These are phyloP conservation scores for Bimastos eiseni DNA, from an alignment of 2,888 invertebrate genomes.

Conservation along the genomic window DNA sequence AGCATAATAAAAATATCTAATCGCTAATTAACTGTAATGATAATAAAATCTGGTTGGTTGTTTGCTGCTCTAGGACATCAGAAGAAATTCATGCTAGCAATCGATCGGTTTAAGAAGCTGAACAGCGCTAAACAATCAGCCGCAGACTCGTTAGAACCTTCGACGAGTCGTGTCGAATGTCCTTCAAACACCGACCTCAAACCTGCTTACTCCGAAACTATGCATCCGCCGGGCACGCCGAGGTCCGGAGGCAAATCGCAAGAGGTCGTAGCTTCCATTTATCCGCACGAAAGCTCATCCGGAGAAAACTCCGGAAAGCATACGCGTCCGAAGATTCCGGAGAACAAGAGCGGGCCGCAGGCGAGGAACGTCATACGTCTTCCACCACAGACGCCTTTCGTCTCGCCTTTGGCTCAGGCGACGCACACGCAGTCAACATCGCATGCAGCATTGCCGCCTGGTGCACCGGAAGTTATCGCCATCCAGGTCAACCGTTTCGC, in stretches of 20 bases:
- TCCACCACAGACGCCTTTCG: background rate
- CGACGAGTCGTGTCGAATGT: background rate
- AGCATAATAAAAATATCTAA: too few relatives aligned
- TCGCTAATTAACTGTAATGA: background rate
- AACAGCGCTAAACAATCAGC: background rate
- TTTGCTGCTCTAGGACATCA: slow-evolving; percentile 79
- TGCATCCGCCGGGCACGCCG: background rate
- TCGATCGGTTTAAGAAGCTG: slow-evolving; percentile 87
- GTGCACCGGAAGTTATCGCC: slow-evolving; percentile 61
- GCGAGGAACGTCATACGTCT: background rate
- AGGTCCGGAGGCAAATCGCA: background rate
- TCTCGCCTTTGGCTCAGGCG: background rate
- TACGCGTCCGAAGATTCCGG: background rate
- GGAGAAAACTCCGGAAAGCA: background rate
- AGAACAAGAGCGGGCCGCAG: background rate
- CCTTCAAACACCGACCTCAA: background rate
- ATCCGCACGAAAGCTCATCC: slow-evolving; percentile 1
- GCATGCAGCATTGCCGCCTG: slow-evolving; percentile 48
- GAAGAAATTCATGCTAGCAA: slow-evolving; percentile 94
- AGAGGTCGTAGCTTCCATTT: background rate
- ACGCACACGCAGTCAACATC: background rate
- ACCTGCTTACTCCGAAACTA: background rate
- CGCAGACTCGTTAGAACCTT: background rate
- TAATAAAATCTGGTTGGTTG: background rate
- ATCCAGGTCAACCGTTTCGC: slow-evolving; percentile 48